A percentile compares a stretch with the other conserved stretches of the same genome.
phyloP scores from a whole-genome alignment of 2,888 invertebrate genomes.

The Eupithecia dodoneata region DNA sequence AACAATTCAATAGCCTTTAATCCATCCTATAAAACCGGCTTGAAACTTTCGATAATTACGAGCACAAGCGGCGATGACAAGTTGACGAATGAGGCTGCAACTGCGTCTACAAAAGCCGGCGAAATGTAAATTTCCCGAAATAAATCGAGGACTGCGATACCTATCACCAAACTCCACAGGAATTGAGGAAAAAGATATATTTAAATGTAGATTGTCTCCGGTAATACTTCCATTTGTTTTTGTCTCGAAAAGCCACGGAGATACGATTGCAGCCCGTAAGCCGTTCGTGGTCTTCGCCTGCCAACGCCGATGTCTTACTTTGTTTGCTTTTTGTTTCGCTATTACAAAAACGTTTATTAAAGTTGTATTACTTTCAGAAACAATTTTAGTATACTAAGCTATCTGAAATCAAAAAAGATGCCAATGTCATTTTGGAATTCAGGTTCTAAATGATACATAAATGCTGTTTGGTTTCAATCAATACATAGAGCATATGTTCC shows the following conservation, averaged over 20 bases:
- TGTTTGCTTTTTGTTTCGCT: conserved; percentile 34
- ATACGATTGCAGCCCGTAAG: conserved; percentile 69
- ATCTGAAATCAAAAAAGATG: neutral
- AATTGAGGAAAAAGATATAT: conserved; percentile 83
- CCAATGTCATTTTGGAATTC: neutral
- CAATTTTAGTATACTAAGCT: neutral
- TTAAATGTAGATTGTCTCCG: conserved; percentile 82
- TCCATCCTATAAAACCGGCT: neutral
- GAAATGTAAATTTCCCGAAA: conserved; percentile 77
- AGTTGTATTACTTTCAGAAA: neutral
- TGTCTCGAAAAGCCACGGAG: conserved; percentile 73
- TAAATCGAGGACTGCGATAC: conserved; percentile 79
- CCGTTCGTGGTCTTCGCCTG: conserved; percentile 63
- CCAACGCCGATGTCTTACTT: conserved; percentile 46
- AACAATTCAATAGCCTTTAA: neutral
- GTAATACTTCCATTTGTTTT: conserved; percentile 84
- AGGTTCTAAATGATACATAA: neutral
- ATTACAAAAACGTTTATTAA: conserved; percentile 26
- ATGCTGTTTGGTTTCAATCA: neutral
- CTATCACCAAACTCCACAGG: conserved; percentile 80
- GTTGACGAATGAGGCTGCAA: conserved; percentile 48
- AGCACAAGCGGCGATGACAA: conserved; percentile 46
- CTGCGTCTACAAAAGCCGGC: conserved; percentile 49
- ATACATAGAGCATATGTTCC: neutral
- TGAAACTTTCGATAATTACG: conserved; percentile 11